Base-by-base conservation (phyloP, 2,888 invertebrate species). In the Lordiphosa andalusiaca region DNA sequence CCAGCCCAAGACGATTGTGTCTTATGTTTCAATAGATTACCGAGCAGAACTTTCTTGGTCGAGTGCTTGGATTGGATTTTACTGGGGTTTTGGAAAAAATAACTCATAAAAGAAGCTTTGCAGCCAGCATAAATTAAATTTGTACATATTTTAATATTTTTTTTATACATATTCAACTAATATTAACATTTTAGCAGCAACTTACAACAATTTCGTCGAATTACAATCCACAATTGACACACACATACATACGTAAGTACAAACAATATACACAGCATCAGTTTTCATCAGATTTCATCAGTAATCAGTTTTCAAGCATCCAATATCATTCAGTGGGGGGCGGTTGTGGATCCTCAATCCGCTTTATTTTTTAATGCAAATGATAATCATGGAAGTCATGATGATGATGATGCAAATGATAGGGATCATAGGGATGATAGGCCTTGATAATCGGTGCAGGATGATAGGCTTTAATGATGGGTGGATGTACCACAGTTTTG, bases 391-490 rank as follows among this genome's bases (percentile, higher is more conserved):
- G 81, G 53, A 66, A 74, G 19, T 66, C 77, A 33, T 77, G 85
- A 57, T 78, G 71, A 47, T 78, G 72, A 47, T 87, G 87, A 65
- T 84, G 82, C 47, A 72, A 71, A 3, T 82, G 82, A 63, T 66
- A 86, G 6, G 85, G 87, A 71, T 87, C 87, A 21, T 54, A 74
- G 1, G 87, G 77, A 61, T 86, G 85, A 52, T 85, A 86, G n/a
- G 87, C 76, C 50, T 87, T 87, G 50, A 87, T 82, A 19, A 87
- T 76, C 23, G 88, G 88, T 7, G 86, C 86, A 12, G 88, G 68
- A 63, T 88, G 88, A 42, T 87, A 88, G 4, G 88, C 70, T 64
- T 88, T 88, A 9, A 87, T 75, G 25, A 87, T 80, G 2, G 88
- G 76, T 0, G 76, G 82, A 67, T 87, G 88, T 50, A 88, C 82